A percentile compares a stretch with the other conserved stretches of the same genome.
These are phyloP conservation scores for Bombus haemorrhoidalis DNA, from an alignment of 1,140 invertebrate genomes.

Conservation along the genomic window DNA sequence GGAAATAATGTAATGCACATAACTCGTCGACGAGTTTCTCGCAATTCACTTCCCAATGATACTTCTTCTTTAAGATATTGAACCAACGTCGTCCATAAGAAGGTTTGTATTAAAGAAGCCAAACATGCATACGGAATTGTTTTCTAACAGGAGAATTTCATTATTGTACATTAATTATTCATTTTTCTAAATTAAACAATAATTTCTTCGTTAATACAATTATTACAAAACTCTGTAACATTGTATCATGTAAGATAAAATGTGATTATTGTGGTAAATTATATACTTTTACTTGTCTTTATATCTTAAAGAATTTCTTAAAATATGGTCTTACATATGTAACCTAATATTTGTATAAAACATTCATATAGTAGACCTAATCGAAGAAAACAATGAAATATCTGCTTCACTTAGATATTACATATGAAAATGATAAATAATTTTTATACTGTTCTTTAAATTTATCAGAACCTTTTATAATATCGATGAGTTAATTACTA, in stretches of 20 bases:
- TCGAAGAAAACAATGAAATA: too few species aligned
- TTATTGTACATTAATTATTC: not conserved
- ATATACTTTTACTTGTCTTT: not conserved
- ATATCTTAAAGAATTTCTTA: not conserved
- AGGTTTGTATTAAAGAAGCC: not conserved
- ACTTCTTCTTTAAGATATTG: slow-evolving; percentile 19
- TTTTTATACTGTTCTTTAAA: not conserved
- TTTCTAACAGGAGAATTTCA: not conserved
- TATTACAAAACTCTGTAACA: not conserved
- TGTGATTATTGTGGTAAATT: not conserved
- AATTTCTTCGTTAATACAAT: not conserved
- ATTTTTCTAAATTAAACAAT: not conserved
- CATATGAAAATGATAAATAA: not conserved
- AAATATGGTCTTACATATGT: not conserved
- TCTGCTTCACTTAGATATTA: too few species aligned
- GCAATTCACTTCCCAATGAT: slow-evolving; percentile 13
- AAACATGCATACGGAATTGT: not conserved
- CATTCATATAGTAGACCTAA: too few species aligned
- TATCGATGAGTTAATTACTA: not conserved
- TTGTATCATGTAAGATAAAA: not conserved
- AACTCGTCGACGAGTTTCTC: slow-evolving; percentile 33
- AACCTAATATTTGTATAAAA: too few species aligned
- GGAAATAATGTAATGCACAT: slow-evolving; percentile 41
- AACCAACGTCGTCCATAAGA: not conserved
- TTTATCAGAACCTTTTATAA: not conserved